Evolutionary conservation across 2,888 invertebrate species (phyloP).

Genomic region (Aplocera efformata): DNA sequence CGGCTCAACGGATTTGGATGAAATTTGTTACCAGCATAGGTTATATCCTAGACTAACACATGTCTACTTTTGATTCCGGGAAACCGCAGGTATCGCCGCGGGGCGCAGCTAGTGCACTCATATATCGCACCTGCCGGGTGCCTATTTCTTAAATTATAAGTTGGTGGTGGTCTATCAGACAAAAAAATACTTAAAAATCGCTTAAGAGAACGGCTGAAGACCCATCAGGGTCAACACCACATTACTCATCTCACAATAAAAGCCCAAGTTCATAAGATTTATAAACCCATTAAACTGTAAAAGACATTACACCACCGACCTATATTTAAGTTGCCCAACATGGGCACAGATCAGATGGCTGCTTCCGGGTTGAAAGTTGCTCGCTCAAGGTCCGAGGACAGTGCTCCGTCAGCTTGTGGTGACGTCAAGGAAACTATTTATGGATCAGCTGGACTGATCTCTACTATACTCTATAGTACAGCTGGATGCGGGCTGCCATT

Average conservation of each 20-base stretch:
- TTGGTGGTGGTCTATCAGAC: conserved; percentile 16
- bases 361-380: conserved; percentile 74
- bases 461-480: too few relatives aligned
- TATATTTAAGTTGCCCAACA: not conserved
- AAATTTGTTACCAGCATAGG: too few relatives aligned
- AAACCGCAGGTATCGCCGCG: too few relatives aligned
- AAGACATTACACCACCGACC: conserved; percentile 2
- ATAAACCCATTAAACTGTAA: conserved; percentile 29
- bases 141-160: not conserved
- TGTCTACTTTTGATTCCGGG: too few relatives aligned
- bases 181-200: conserved; percentile 17
- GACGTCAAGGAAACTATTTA: conserved; percentile 41
- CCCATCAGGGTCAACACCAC: conserved; percentile 20
- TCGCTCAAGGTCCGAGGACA: conserved; percentile 63
- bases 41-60: too few relatives aligned
- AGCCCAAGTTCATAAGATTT: conserved; percentile 20
- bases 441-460: conserved; percentile 19
- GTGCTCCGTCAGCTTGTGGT: conserved; percentile 41
- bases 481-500: too few relatives aligned
- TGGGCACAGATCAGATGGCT: conserved; percentile 36
- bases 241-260: conserved; percentile 18
- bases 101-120: too few relatives aligned
- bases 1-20: too few relatives aligned
- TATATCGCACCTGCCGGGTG: too few relatives aligned
- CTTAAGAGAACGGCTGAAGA: conserved; percentile 15